Percentiles rank a stretch among this genome's conserved stretches.
Conservation (phyloP, 2,797 vertebrate species). For the Huso huso region DNA sequence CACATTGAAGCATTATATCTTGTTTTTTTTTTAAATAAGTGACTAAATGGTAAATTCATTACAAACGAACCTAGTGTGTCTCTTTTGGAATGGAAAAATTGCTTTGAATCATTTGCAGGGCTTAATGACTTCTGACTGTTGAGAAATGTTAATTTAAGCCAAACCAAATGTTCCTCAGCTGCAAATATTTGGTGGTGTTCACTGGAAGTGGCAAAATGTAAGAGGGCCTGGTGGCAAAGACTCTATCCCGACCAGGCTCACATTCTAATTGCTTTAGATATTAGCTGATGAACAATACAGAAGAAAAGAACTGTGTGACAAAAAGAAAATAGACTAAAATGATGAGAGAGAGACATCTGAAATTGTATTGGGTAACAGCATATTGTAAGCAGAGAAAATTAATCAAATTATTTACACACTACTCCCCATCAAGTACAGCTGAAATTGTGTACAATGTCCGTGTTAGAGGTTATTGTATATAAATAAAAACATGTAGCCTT, state of each 20-base stretch:
- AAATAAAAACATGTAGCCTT: too few relatives aligned
- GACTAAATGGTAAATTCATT: too few relatives aligned
- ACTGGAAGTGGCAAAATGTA: constrained; percentile 68
- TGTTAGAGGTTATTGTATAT: too few relatives aligned
- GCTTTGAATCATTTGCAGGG: constrained; percentile 66
- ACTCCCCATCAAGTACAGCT: too few relatives aligned
- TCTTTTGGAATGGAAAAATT: constrained; percentile 69
- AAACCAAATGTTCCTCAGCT: constrained; percentile 71
- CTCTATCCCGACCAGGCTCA: constrained; percentile 34
- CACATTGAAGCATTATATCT: too few relatives aligned
- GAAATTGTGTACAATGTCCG: too few relatives aligned
- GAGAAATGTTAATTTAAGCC: constrained; percentile 72
- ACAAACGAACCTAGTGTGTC: constrained; percentile 11
- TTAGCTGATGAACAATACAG: constrained; percentile 45
- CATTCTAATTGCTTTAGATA: constrained; percentile 50
- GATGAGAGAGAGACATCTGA: constrained; percentile 22
- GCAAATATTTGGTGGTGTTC: constrained; percentile 72
- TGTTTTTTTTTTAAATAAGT: too few relatives aligned
- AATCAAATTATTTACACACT: not conserved
- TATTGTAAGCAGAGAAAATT: not conserved
- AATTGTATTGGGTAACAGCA: not conserved
- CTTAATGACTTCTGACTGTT: constrained; percentile 71
- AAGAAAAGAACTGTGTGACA: constrained; percentile 30
- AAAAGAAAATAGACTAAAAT: constrained; percentile 42
- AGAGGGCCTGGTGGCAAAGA: constrained; percentile 67